Evolutionary conservation across 1,140 invertebrate species (phyloP), one percentile per base, ranked within the genome.

Genomic region (Planococcus citri): DNA sequence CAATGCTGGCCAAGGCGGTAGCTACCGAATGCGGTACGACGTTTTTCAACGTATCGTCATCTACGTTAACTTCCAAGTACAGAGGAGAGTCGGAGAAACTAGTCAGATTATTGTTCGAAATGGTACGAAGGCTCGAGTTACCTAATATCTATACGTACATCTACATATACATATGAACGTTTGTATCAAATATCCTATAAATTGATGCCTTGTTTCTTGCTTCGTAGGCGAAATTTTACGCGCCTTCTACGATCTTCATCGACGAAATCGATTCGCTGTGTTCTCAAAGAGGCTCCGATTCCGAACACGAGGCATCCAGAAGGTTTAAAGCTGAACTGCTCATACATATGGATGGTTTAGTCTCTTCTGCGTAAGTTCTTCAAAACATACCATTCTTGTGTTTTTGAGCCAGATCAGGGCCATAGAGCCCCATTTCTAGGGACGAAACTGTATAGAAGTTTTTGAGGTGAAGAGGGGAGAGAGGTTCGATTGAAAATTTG

Each of bases 1-100:
- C 97, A 0, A 82, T 99, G 37, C 79, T 99, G 25, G 97, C 97
- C 0, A 99, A 99, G 82, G 97, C 97, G 61, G 97, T 99, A 0
- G 97, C 97, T 24, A 99, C 87, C 0, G 87, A 89, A 78, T 89
- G 87, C 76, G 83, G 83, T 22, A 86, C 87, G 10, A 89, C 87
- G 1, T 89, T 89, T 75, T 89, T 89, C 76, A 86, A 86, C 74
- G 85, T 89, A 22, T 85, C 85, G 3, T 84, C 85, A 1, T 86
- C 87, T 3, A 85, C 83, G n/a, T 76, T 89, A 1, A 86, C 85
- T 6, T 87, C 86, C n/a, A 89, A 89, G 75, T 89, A 85, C 75
- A 76, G 86, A 33, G 87, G 88, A n/a, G 87, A 89, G 76, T 87
- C 86, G 0, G 88, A 89, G 75, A 89, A 89, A 77, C 77, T 89